A percentile compares a stretch with the other conserved stretches of the same genome.
These are phyloP conservation scores for Pangasianodon gigas DNA, from an alignment of 2,113 vertebrate genomes.

Conservation along the genomic window DNA sequence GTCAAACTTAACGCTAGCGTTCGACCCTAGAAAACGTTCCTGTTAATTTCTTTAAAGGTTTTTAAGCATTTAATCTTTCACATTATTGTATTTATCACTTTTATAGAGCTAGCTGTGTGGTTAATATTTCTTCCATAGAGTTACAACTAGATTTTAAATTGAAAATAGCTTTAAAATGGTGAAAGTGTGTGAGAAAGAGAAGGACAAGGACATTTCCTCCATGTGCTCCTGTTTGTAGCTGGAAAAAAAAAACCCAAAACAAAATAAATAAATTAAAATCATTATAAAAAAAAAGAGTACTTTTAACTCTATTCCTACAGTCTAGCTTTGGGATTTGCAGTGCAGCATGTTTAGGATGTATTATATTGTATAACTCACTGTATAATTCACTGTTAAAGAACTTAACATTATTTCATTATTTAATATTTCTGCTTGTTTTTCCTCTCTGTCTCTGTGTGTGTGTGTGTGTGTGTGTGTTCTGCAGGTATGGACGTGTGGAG, in stretches of 20 bases:
- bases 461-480: background rate
- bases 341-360: background rate
- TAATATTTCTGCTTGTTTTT: background rate
- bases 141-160: too few relatives aligned
- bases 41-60: background rate
- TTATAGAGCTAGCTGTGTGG: background rate
- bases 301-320: background rate
- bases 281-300: background rate
- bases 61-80: background rate
- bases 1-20: background rate
- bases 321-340: background rate
- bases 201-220: constrained; percentile 3
- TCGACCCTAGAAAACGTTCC: background rate
- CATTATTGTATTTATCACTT: background rate
- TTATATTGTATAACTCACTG: background rate
- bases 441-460: background rate
- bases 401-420: background rate
- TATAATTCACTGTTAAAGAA: background rate
- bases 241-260: background rate
- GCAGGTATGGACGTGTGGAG: constrained; percentile 98
- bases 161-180: background rate
- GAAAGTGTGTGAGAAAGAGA: background rate
- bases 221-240: background rate
- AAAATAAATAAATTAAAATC: background rate
- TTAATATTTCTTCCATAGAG: background rate